Evolutionary conservation across 2,113 vertebrate genomes (phyloP).

Genomic region (Pavo muticus): DNA sequence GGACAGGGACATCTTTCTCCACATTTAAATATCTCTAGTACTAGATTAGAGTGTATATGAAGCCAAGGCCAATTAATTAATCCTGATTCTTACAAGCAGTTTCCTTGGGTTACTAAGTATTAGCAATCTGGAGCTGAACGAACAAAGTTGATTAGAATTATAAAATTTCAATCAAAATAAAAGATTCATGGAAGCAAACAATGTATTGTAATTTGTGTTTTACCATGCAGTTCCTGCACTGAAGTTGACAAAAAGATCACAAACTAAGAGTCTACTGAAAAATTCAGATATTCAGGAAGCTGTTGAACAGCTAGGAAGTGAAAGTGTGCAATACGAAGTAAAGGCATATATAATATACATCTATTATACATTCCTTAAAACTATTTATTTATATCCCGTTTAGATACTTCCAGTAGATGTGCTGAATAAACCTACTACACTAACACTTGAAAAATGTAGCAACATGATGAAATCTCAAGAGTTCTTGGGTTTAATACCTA

Average conservation of each 20-base stretch:
- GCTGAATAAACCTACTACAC: background rate
- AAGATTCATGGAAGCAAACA: background rate
- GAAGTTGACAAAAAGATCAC: background rate
- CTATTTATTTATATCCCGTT: background rate
- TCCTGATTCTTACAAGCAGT: background rate
- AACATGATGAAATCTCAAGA: background rate
- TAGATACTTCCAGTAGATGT: background rate
- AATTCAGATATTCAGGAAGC: background rate
- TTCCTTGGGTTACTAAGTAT: background rate
- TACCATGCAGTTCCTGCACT: background rate
- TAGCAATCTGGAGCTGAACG: background rate
- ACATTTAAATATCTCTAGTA: constrained; percentile 80
- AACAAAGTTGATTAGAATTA: background rate
- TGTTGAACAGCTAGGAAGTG: background rate
- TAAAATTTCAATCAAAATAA: background rate
- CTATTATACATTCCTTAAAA: background rate
- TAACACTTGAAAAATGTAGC: background rate
- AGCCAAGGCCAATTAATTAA: constrained; percentile 80
- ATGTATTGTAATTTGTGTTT: background rate
- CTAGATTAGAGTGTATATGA: constrained; percentile 74
- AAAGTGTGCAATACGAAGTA: background rate
- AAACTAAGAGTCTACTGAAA: background rate
- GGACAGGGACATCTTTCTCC: constrained; percentile 67
- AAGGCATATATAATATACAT: background rate
- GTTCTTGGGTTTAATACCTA: background rate